Base-by-base conservation (phyloP, 2,113 vertebrate genomes). In the Elanus axillaris region DNA sequence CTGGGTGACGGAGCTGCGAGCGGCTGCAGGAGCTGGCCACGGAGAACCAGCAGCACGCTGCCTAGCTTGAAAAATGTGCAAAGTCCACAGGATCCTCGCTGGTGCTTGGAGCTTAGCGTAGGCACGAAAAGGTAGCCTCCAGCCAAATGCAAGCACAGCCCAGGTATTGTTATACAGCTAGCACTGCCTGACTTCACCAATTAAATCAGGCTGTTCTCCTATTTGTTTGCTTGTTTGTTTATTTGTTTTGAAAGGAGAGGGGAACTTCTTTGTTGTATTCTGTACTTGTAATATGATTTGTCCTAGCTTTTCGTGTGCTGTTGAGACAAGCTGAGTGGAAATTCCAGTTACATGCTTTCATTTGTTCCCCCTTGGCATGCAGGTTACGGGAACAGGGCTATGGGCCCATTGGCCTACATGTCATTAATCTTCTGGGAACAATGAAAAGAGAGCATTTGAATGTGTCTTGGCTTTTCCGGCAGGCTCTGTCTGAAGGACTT, bases 391-490 rank as follows among this genome's bases (percentile, higher is more conserved):
- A 97, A 97, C 52, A 95, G 32, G 64, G 80, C 94, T 86, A 84
- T 0, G 0, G 90, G 90, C 94, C 95, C 13, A 0, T 52, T 95
- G 93, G 95, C 93, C 96, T 94, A 50, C 2, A 0, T 88, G 91
- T 93, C 96, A 96, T 96, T 95, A 97, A 94, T 96, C 94, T 94
- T 97, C 93, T 82, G 89, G 84, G 64, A 97, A 94, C 95, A 97
- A 96, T 95, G 86, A 91, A 95, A 81, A 95, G 84, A 77, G 94
- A 97, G 89, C 88, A 85, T 94, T 93, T 97, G 91, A 97, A 96
- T 96, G 93, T 95, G 86, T 95, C 77, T 91, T 96, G 84, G 85
- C 66, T 94, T 84, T 95, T 94, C 93, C 83, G 86, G 86, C 60
- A 94, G 93, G 38, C 62, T 76, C 77, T 85, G 53, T 94, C 91